These are phyloP conservation scores for Pagetopsis macropterus DNA, from an alignment of 2,797 vertebrate genomes.

Conservation along the genomic window DNA sequence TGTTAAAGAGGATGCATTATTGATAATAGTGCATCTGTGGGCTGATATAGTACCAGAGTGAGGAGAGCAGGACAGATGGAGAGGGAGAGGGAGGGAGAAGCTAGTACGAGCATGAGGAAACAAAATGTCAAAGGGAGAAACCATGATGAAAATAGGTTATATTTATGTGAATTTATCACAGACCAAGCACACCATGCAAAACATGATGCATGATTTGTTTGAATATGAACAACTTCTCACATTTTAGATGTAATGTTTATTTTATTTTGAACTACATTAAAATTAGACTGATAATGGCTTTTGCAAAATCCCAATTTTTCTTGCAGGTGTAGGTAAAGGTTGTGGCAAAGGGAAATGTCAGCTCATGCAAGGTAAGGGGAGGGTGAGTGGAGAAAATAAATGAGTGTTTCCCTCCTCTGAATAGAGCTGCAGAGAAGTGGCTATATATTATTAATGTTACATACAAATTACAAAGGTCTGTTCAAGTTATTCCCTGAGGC, in stretches of 20 bases:
- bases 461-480: background rate
- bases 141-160: background rate
- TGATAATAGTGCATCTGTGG: constrained; percentile 71
- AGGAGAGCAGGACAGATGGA: constrained; percentile 1
- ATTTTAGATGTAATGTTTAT: too few species aligned
- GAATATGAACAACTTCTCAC: too few species aligned
- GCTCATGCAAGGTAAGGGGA: background rate
- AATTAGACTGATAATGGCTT: too few species aligned
- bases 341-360: background rate
- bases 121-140: constrained; percentile 20
- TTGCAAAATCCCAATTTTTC: background rate
- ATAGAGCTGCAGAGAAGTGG: background rate
- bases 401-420: background rate
- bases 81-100: background rate
- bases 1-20: constrained; percentile 74
- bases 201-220: too few species aligned
- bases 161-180: background rate
- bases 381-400: background rate
- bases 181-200: too few species aligned
- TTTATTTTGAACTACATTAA: too few species aligned
- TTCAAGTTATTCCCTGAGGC: constrained; percentile 12
- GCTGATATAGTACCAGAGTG: constrained; percentile 37
- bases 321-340: background rate
- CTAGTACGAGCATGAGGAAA: constrained; percentile 7
- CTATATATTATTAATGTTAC: background rate